Evolutionary conservation across 2,113 vertebrate genomes (phyloP).

Genomic region (Ictalurus furcatus): DNA sequence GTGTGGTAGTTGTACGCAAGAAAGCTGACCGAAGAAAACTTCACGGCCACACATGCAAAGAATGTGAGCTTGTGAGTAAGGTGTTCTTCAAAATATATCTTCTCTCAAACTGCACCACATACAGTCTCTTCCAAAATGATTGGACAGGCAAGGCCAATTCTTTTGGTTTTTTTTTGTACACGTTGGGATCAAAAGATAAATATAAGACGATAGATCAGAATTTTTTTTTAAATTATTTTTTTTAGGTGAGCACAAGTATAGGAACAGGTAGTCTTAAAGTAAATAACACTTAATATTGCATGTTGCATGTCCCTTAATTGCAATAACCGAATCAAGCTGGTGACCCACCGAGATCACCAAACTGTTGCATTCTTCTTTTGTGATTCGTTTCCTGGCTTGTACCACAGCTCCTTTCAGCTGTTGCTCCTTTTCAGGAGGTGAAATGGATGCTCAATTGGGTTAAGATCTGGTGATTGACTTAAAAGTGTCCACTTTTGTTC

Average conservation of each 20-base stretch:
- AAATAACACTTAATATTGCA: not conserved
- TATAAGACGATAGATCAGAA: not conserved
- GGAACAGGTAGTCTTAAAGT: not conserved
- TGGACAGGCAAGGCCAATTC: no score
- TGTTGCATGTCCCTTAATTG: not conserved
- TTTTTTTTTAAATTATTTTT: not conserved
- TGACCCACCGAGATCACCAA: not conserved
- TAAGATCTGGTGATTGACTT: not conserved
- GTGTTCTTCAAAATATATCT: not conserved
- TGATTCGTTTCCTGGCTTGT: not conserved
- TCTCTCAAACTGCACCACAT: not conserved
- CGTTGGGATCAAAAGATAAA: not conserved
- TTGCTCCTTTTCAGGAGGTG: not conserved
- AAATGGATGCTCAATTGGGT: not conserved
- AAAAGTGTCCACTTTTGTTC: not conserved
- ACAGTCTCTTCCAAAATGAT: not conserved
- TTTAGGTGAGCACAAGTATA: not conserved
- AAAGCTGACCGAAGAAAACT: conserved; percentile 94
- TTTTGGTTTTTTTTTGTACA: not conserved
- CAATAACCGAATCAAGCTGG: not conserved
- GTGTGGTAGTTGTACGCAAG: conserved; percentile 90
- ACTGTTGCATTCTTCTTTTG: not conserved
- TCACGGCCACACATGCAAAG: conserved; percentile 91
- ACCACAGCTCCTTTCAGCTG: not conserved
- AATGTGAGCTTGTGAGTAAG: conserved; percentile 90